Percentiles rank a stretch among this genome's conserved stretches.
These are phyloP conservation scores for Microctonus brassicae DNA, from an alignment of 2,888 invertebrate genomes.

Conservation along the genomic window DNA sequence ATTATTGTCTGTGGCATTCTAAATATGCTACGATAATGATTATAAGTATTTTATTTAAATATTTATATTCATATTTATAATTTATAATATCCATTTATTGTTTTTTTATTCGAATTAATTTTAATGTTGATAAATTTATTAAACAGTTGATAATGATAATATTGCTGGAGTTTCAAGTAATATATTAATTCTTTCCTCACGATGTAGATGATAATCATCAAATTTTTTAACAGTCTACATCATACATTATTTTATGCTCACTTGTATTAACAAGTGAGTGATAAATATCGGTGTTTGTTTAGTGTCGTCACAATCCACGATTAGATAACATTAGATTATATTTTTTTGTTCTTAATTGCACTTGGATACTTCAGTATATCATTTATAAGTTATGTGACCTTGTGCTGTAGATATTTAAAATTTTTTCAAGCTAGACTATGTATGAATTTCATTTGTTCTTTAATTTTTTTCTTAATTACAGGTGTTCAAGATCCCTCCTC, in stretches of 20 bases:
- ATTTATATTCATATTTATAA: too few relatives aligned
- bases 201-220: background rate
- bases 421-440: background rate
- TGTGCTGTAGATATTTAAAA: background rate
- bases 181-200: background rate
- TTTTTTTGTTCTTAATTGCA: background rate
- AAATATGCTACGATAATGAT: too few relatives aligned
- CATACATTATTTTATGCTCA: background rate
- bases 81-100: too few relatives aligned
- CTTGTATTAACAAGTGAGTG: background rate
- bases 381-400: background rate
- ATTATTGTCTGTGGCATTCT: too few relatives aligned
- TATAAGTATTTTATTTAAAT: too few relatives aligned
- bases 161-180: background rate
- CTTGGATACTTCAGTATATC: background rate
- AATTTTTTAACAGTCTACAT: too few relatives aligned
- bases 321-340: background rate
- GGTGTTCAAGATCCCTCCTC: conserved; percentile 68
- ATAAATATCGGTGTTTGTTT: background rate
- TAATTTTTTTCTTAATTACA: conserved; percentile 41
- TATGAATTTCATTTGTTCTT: background rate
- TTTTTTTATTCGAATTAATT: too few relatives aligned
- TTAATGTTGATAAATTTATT: too few relatives aligned
- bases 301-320: background rate
- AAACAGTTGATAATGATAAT: too few relatives aligned